phyloP scores from a whole-genome alignment of 2,888 invertebrate species.

The Lycia hirtaria region DNA sequence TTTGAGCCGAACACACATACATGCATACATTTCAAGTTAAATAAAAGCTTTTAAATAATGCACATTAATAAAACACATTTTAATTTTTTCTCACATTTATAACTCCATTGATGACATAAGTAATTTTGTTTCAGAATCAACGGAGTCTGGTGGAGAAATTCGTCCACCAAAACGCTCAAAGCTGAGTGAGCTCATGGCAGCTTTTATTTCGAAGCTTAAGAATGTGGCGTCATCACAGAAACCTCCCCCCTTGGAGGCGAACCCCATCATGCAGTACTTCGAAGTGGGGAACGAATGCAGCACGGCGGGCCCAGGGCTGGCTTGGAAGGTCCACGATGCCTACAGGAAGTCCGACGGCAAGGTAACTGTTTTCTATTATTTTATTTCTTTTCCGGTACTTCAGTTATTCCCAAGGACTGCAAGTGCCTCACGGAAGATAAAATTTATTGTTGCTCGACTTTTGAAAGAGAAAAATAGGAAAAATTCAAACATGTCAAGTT shows the following conservation, averaged over 20 bases:
- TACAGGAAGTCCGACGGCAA: slow-evolving; percentile 94
- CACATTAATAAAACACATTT: too few relatives aligned
- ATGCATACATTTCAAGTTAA: too few relatives aligned
- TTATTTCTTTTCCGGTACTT: too few relatives aligned
- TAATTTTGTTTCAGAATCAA: slow-evolving; percentile 3
- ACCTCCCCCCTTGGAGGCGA: slow-evolving; percentile 83
- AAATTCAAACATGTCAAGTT: too few relatives aligned
- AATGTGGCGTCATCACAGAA: slow-evolving; percentile 21
- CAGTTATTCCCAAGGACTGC: too few relatives aligned
- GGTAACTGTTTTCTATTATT: slow-evolving; percentile 87
- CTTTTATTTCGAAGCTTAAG: slow-evolving; percentile 64
- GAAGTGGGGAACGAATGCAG: slow-evolving; percentile 93
- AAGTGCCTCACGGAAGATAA: too few relatives aligned
- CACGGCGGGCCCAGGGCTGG: slow-evolving; percentile 94
- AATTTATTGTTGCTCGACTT: too few relatives aligned
- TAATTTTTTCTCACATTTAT: not conserved
- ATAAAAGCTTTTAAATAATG: too few relatives aligned
- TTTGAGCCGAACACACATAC: too few relatives aligned
- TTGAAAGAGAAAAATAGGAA: too few relatives aligned
- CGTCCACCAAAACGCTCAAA: not conserved
- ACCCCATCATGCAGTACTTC: slow-evolving; percentile 95
- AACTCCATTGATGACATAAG: not conserved
- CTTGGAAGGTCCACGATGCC: slow-evolving; percentile 97
- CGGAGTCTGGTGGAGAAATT: not conserved
- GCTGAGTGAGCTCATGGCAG: slow-evolving; percentile 52